These are phyloP conservation scores for Drosophila aff. DNA, from an alignment of 1,140 invertebrate genomes.

Conservation along the genomic window DNA sequence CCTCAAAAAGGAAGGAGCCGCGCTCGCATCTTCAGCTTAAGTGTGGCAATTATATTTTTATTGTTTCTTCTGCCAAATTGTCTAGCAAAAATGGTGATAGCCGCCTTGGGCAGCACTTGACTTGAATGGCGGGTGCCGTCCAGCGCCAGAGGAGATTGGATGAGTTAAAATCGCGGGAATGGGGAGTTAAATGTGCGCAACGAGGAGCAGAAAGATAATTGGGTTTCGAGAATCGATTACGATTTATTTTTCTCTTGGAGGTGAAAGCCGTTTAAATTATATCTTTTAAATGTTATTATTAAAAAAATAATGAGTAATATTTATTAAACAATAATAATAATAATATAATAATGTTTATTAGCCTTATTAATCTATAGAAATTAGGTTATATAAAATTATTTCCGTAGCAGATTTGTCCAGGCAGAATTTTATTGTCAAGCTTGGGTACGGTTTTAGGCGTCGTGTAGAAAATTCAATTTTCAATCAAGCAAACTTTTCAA, in stretches of 20 bases:
- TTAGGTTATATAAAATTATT: neutral
- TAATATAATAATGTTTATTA: neutral
- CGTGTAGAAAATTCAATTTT: neutral
- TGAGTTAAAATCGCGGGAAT: neutral
- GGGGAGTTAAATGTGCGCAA: neutral
- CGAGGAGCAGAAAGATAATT: slow-evolving; percentile 37
- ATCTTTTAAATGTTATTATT: neutral
- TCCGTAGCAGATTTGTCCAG: neutral
- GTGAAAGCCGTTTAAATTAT: neutral
- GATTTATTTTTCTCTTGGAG: slow-evolving; percentile 7
- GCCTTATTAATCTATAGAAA: neutral
- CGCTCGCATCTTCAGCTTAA: slow-evolving; percentile 25
- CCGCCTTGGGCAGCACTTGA: slow-evolving; percentile 58
- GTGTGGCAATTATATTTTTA: slow-evolving; percentile 77
- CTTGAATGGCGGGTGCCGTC: slow-evolving; percentile 25
- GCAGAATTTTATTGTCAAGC: neutral
- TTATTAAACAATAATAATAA: neutral
- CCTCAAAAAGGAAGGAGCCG: slow-evolving; percentile 6
- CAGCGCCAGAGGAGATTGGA: slow-evolving; percentile 2
- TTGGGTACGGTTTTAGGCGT: neutral
- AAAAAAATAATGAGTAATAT: neutral
- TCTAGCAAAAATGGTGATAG: slow-evolving; percentile 73
- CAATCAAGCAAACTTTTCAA: neutral
- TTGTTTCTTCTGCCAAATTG: slow-evolving; percentile 77
- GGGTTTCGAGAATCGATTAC: slow-evolving; percentile 39